A percentile compares a stretch with the other conserved stretches of the same genome.
Evolutionary conservation across 53 echinoderm and acorn worm species (phyloP).

Genomic region (Luidia sarsii): DNA sequence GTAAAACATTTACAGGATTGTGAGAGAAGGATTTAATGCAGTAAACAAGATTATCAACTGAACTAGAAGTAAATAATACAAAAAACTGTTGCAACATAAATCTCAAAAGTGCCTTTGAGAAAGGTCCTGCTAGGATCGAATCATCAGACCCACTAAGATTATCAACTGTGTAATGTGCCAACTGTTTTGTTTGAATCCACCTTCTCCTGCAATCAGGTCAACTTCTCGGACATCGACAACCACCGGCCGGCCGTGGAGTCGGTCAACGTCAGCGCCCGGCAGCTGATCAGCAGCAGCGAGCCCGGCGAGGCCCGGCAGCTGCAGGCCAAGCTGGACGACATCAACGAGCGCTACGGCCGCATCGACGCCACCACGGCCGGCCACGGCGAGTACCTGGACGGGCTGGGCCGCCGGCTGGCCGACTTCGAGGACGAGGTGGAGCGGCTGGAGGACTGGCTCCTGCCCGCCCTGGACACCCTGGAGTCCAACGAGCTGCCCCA

Average conservation of each 20-base stretch:
- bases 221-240: slow-evolving; percentile 89
- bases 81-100: too few species aligned
- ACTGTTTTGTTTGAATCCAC: too few species aligned
- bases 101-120: too few species aligned
- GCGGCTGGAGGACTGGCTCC: slow-evolving; percentile 93
- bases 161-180: too few species aligned
- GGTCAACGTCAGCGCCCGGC: slow-evolving; percentile 72
- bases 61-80: too few species aligned
- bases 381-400: slow-evolving; percentile 82
- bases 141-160: too few species aligned
- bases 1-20: too few species aligned
- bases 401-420: slow-evolving; percentile 58
- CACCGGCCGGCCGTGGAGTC: slow-evolving; percentile 82
- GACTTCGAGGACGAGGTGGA: slow-evolving; percentile 92
- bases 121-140: too few species aligned
- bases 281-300: slow-evolving; percentile 78
- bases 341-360: slow-evolving; percentile 76
- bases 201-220: too few species aligned
- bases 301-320: slow-evolving; percentile 87
- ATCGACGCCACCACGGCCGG: slow-evolving; percentile 51
- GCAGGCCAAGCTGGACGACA: slow-evolving; percentile 78
- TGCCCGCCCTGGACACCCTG: slow-evolving; percentile 80
- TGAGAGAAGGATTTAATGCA: too few species aligned
- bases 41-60: too few species aligned
- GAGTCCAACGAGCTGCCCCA: slow-evolving; percentile 80